Base-by-base conservation (phyloP, 2,797 vertebrate genomes). In the Sparidentex hasta region DNA sequence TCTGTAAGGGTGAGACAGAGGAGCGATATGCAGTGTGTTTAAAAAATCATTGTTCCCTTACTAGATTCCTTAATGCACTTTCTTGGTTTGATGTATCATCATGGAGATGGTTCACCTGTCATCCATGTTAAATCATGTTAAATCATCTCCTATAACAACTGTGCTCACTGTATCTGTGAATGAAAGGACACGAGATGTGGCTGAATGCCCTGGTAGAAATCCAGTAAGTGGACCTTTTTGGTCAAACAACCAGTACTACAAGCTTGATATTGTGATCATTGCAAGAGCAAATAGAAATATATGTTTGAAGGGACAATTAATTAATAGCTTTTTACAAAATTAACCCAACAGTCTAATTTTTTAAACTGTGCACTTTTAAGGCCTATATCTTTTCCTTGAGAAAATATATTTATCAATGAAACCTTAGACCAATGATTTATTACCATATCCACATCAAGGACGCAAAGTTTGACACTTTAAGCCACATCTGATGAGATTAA, bases 1-100 rank as follows among this genome's bases (percentile, higher is more conserved):
- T 94, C 98, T 99, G 86, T 17, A 38, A 52, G 11, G 11, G 29
- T 2, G 21, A 67, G 29, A 51, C 3, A 56, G 13, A 72, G 5
- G 18, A 11, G 52, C 0, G 44, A 41, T 57, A 44, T 50, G n/a
- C 11, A 52, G 1, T 38, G 1, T 7, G 1, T 27, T 27, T 11
- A 18, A 61, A 14, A 43, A 57, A 38, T 41, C 20, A 52, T 25
- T 4, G 14, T 48, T 55, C 33, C 56, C 13, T 16, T 20, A 2
- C 6, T 47, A 46, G 1, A n/a, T 38, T 29, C 48, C 7, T 33
- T 57, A 11, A n/a, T 18, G 7, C 11, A 13, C 21, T 50, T 29
- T 61, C 20, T 29, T 70, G n/a, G n/a, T 65, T 43, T 51, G 13
- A 14, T 59, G 13, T 23, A 55, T 14, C 23, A 5, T 23, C 11